Conservation (phyloP, 2,888 invertebrate species). For the Lasioglossum calceatum region DNA sequence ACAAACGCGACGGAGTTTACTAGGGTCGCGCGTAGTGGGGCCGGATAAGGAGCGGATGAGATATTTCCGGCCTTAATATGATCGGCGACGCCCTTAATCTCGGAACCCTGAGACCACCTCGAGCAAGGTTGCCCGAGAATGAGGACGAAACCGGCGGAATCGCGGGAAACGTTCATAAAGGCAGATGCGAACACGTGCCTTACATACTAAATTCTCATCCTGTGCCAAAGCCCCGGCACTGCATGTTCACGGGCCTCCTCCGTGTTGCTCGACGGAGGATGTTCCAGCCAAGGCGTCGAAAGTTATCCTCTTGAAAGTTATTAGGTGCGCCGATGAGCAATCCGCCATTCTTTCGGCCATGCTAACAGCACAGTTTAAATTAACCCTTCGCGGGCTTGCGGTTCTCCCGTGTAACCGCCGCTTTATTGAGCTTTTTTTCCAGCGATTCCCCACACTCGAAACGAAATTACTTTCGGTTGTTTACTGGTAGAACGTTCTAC, state of each 20-base stretch:
- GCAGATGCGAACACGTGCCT: constrained; percentile 83
- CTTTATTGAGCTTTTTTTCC: not conserved
- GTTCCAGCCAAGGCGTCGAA: not conserved
- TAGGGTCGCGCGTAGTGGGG: constrained; percentile 41
- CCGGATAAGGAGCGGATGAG: constrained; percentile 70
- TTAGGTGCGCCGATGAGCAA: not conserved
- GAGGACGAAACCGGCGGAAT: constrained; percentile 81
- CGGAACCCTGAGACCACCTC: constrained; percentile 67
- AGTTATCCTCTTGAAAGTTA: not conserved
- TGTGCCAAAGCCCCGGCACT: constrained; percentile 64
- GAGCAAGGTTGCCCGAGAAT: constrained; percentile 75
- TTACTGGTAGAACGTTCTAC: not conserved
- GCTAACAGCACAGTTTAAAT: not conserved
- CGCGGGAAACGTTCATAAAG: constrained; percentile 82
- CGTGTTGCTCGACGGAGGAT: constrained; percentile 39
- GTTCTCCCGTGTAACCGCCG: not conserved
- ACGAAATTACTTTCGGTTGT: not conserved
- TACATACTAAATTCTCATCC: constrained; percentile 80
- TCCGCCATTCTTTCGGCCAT: not conserved
- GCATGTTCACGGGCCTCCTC: constrained; percentile 56
- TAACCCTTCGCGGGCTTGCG: not conserved
- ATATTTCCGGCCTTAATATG: constrained; percentile 79
- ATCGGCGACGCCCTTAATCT: constrained; percentile 79
- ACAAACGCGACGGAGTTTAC: constrained; percentile 66
- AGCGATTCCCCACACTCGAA: not conserved